Conservation (phyloP, 2,888 invertebrate genomes). For the Psylliodes chrysocephalus region DNA sequence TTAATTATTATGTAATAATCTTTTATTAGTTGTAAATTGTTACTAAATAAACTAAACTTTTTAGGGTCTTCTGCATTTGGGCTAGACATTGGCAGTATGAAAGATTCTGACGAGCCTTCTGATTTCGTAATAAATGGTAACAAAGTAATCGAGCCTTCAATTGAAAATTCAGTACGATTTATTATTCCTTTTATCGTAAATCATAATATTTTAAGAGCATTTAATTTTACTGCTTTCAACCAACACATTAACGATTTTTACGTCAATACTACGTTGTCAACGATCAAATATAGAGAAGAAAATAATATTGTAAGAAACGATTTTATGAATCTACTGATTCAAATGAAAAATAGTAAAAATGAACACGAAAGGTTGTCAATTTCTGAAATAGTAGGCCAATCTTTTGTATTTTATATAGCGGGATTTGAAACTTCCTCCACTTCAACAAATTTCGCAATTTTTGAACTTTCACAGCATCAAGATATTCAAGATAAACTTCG, state of each 20-base stretch:
- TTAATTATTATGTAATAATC: no score
- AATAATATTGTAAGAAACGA: neutral
- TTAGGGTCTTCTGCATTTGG: neutral
- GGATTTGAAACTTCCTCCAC: neutral
- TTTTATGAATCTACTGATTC: neutral
- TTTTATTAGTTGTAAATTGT: no score
- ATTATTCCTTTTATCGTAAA: neutral
- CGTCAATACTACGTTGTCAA: neutral
- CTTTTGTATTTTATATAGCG: neutral
- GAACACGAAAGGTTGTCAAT: neutral
- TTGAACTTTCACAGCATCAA: neutral
- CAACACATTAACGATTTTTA: neutral
- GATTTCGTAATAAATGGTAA: neutral
- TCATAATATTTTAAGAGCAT: neutral
- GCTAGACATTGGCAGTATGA: neutral
- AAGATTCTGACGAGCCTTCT: neutral
- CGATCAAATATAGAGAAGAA: neutral
- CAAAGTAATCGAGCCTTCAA: neutral
- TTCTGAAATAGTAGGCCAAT: neutral
- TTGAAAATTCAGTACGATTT: neutral
- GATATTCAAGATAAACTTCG: neutral
- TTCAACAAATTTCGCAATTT: neutral
- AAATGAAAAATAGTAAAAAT: conserved; percentile 33
- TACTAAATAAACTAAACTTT: no score
- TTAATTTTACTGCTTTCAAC: neutral